Percentiles rank a stretch among this genome's conserved stretches.
phyloP scores from a whole-genome alignment of 2,113 vertebrate genomes.

The Microcebus tavaratra region DNA sequence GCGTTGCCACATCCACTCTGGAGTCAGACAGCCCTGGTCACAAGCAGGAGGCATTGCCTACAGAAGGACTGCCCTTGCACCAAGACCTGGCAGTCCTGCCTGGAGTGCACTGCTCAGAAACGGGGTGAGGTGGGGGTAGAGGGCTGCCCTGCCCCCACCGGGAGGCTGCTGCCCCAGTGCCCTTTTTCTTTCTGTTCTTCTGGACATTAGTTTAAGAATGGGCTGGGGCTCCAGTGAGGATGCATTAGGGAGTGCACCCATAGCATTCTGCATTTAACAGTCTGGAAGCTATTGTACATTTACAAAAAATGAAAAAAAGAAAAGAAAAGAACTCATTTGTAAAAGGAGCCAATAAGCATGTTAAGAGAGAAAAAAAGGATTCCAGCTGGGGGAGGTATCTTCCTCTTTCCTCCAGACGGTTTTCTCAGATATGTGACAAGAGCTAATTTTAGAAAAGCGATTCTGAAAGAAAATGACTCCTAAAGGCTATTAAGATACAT shows the following conservation, averaged over 20 bases:
- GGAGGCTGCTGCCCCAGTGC: background rate
- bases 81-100: background rate
- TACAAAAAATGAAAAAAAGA: background rate
- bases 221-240: background rate
- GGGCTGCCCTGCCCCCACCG: background rate
- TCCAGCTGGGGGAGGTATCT: background rate
- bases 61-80: background rate
- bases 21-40: background rate
- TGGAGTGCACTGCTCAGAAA: background rate
- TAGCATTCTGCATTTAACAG: background rate
- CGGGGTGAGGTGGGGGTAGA: too few relatives aligned
- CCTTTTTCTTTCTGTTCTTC: constrained; percentile 70
- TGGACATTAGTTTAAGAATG: constrained; percentile 76
- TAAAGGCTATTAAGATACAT: background rate
- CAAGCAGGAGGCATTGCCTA: background rate
- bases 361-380: background rate
- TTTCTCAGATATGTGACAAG: constrained; percentile 9
- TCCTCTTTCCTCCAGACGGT: background rate
- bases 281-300: constrained; percentile 57
- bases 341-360: background rate
- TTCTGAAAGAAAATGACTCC: constrained; percentile 52
- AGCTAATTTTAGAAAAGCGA: constrained; percentile 63
- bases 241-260: too few relatives aligned
- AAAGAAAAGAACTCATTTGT: background rate
- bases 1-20: background rate